phyloP scores from a whole-genome alignment of 2,113 vertebrate species.

The Dendrocopos noguchii region DNA sequence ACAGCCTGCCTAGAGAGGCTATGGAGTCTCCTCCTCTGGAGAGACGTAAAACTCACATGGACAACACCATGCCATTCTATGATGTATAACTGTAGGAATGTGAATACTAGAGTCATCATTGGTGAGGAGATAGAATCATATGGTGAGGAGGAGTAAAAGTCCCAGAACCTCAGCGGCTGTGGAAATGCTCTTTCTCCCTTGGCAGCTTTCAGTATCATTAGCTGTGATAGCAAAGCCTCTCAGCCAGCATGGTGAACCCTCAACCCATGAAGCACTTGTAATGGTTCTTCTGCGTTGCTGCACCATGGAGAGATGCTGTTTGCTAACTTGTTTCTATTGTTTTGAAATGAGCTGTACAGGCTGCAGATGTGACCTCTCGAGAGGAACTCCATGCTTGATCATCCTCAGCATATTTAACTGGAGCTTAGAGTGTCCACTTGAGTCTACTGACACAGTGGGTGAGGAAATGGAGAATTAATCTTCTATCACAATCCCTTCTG shows the following conservation, averaged over 20 bases:
- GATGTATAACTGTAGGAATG: not conserved
- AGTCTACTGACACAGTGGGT: slow-evolving; percentile 59
- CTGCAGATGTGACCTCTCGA: slow-evolving; percentile 35
- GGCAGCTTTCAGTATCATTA: not conserved
- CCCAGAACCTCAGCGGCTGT: not conserved
- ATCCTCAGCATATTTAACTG: slow-evolving; percentile 69
- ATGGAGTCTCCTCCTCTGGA: too few species aligned
- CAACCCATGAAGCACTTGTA: not conserved
- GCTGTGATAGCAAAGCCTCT: not conserved
- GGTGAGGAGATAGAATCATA: not conserved
- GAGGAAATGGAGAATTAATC: slow-evolving; percentile 60
- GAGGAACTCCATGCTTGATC: slow-evolving; percentile 27
- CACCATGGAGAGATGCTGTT: not conserved
- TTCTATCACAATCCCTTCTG: slow-evolving; percentile 67
- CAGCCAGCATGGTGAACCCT: not conserved
- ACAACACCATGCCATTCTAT: too few species aligned
- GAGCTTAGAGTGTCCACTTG: slow-evolving; percentile 69
- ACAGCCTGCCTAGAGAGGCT: too few species aligned
- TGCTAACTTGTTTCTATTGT: not conserved
- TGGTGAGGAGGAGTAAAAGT: not conserved
- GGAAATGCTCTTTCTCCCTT: not conserved
- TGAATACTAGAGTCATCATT: not conserved
- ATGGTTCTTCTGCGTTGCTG: not conserved
- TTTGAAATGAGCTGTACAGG: slow-evolving; percentile 47
- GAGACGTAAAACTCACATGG: too few species aligned